A percentile compares a stretch with the other conserved stretches of the same genome.
Evolutionary conservation across 1,140 invertebrate genomes (phyloP).

Genomic region (Palaemon carinicauda): DNA sequence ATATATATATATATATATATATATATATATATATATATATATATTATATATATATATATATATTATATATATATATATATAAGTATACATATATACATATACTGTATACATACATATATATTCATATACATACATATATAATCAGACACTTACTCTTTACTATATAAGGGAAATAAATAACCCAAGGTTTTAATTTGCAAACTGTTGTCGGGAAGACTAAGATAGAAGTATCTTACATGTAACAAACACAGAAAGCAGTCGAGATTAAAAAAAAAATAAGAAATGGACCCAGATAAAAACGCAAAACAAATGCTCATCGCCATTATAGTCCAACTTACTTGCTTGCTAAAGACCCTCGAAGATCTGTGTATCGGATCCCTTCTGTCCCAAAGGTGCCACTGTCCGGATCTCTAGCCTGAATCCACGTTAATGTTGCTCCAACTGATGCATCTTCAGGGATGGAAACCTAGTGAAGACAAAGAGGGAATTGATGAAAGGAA

Average conservation of each 20-base stretch:
- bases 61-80: too few species aligned
- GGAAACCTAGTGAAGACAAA: constrained; percentile 58
- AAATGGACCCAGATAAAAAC: too few species aligned
- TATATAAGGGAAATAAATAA: too few species aligned
- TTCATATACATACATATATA: too few species aligned
- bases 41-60: too few species aligned
- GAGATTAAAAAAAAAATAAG: background rate
- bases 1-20: too few species aligned
- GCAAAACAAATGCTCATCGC: background rate
- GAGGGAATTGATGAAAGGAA: too few species aligned
- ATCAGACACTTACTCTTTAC: too few species aligned
- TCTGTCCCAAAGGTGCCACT: constrained; percentile 85
- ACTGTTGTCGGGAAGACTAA: background rate
- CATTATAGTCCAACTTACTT: constrained; percentile 79
- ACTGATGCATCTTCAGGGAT: constrained; percentile 80
- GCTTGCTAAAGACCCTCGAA: constrained; percentile 82
- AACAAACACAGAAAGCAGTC: background rate
- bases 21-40: too few species aligned
- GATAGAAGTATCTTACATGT: background rate
- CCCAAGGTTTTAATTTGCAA: background rate
- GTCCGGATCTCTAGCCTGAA: constrained; percentile 84
- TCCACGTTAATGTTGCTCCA: constrained; percentile 82
- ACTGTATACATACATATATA: too few species aligned
- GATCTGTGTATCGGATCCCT: constrained; percentile 86
- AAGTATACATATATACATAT: too few species aligned